phyloP scores from a whole-genome alignment of 2,113 vertebrate species.

The Pteruthius melanotis region DNA sequence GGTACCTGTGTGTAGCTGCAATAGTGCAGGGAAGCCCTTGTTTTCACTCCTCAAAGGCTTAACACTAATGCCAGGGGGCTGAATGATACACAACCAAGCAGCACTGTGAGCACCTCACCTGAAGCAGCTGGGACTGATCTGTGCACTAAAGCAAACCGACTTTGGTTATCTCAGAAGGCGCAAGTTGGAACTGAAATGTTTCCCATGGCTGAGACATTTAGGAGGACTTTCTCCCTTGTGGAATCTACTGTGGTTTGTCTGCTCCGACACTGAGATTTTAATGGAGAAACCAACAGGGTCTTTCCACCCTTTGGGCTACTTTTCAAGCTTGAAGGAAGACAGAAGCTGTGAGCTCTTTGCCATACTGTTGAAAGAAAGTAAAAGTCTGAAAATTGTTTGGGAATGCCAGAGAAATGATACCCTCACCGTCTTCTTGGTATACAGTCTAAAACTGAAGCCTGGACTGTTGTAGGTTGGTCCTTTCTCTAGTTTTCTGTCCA shows the following conservation, averaged over 20 bases:
- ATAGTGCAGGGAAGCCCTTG: not conserved
- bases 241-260: not conserved
- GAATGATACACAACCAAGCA: not conserved
- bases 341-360: not conserved
- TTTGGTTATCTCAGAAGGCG: rapidly evolving
- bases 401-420: not conserved
- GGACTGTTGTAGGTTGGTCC: not conserved
- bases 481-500: not conserved
- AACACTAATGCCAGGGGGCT: not conserved
- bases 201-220: not conserved
- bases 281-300: not conserved
- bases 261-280: not conserved
- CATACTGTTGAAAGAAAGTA: not conserved
- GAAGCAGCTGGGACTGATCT: rapidly evolving
- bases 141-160: rapidly evolving
- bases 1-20: not conserved
- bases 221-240: not conserved
- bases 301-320: not conserved
- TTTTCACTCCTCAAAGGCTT: not conserved
- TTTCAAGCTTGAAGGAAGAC: not conserved
- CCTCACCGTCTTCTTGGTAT: not conserved
- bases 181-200: not conserved
- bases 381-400: not conserved
- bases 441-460: not conserved
- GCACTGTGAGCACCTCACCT: too few species aligned